Evolutionary conservation across 2,888 invertebrate genomes (phyloP), one percentile per base, ranked within the genome.

Genomic region (Kuschelorhynchus macadamiae): DNA sequence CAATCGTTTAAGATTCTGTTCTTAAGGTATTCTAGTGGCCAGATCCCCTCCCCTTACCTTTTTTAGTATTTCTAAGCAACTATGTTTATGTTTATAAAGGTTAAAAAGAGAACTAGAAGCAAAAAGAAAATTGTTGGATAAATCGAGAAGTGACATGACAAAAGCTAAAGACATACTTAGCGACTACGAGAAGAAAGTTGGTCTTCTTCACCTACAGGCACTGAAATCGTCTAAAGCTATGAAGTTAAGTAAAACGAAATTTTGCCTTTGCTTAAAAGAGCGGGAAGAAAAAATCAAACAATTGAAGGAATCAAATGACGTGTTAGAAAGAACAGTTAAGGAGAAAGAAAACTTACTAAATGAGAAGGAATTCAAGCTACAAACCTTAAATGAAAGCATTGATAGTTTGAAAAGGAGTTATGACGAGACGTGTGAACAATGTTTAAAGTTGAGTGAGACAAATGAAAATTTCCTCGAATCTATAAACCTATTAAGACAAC

Each of bases 161-260:
- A 75, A 74, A 42, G 74, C 73, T 5, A 74, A 73, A 61, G 72
- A 75, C 25, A 72, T 77, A 32, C 55, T 78, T 18, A 49, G 32
- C 25, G 75, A 73, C 21, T 77, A 77, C 59, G 77, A 78, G 42
- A 69, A 71, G 57, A 76, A 76, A 62, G 74, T 78, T 3, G 44
- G 46, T 1, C 36, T 74, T 2, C 64, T 78, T 12, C 76, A 77
- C 20, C 61, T 71, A 5, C 76, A 78, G 71, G 74, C 77, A 5
- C 12, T 75, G 9, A 75, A 73, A 63, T 77, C 77, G 0, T 74
- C 76, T 1, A 75, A 74, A 64, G 32, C 75, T 12, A 74, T 77
- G 72, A 75, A 73, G 17, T 59, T 72, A 25, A 77, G 74, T 39
- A 77, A 77, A 56, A 76, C 77, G 8, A 74, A 72, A 47, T 77